Evolutionary conservation across 2,888 invertebrate genomes (phyloP).

Genomic region (Craniophora ligustri): DNA sequence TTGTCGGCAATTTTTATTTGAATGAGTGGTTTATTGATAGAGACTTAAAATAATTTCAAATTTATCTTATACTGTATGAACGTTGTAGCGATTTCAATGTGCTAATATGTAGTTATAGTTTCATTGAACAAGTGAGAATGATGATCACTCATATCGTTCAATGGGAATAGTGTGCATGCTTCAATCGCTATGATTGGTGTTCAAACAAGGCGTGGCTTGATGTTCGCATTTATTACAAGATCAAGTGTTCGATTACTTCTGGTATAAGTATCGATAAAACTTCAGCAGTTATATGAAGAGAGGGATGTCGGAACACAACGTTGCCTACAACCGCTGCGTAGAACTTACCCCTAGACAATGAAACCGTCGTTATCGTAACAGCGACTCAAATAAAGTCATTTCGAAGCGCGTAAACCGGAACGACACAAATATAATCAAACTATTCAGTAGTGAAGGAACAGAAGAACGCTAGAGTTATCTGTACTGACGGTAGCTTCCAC

Average conservation of each 20-base stretch:
- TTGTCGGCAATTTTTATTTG: constrained; percentile 8
- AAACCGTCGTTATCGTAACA: not conserved
- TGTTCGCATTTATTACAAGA: constrained; percentile 44
- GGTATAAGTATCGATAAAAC: constrained; percentile 14
- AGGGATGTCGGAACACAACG: constrained; percentile 14
- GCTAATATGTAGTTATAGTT: constrained; percentile 47
- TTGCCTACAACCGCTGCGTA: constrained; percentile 2
- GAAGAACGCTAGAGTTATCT: constrained; percentile 36
- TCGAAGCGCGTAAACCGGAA: constrained; percentile 6
- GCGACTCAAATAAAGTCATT: not conserved
- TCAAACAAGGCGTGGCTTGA: constrained; percentile 13
- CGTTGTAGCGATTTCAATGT: constrained; percentile 33
- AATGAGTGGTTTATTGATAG: constrained; percentile 21
- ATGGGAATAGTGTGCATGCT: constrained; percentile 43
- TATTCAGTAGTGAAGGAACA: constrained; percentile 4
- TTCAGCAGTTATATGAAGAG: constrained; percentile 26
- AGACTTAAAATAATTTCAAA: not conserved
- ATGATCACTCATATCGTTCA: constrained; percentile 35
- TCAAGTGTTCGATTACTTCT: constrained; percentile 26
- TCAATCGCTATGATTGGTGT: constrained; percentile 30
- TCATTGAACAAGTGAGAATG: constrained; percentile 34
- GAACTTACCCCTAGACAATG: constrained; percentile 8
- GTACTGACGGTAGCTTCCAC: constrained; percentile 22
- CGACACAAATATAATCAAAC: constrained; percentile 4
- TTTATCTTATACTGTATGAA: constrained; percentile 22